phyloP scores from a whole-genome alignment of 2,888 invertebrate genomes.

The Epicampocera succincta region DNA sequence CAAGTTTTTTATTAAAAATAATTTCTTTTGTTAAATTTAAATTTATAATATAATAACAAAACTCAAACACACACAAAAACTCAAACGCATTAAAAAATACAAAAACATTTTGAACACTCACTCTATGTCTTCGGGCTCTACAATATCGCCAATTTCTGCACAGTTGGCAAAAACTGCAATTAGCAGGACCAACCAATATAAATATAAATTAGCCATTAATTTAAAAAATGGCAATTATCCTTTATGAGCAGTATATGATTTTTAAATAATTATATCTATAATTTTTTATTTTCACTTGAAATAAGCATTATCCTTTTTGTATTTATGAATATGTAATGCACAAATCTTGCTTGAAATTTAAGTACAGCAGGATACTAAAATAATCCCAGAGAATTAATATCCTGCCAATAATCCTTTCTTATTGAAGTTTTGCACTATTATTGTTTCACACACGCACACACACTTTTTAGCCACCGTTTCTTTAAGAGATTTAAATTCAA shows the following conservation, averaged over 20 bases:
- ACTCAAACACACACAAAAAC: background rate
- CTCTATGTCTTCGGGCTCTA: constrained; percentile 58
- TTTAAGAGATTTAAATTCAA: constrained; percentile 35
- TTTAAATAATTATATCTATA: constrained; percentile 9
- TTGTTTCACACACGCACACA: constrained; percentile 6
- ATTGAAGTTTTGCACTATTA: constrained; percentile 16
- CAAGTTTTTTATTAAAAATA: constrained; percentile 46
- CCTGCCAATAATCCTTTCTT: constrained; percentile 41
- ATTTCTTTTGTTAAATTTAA: constrained; percentile 58
- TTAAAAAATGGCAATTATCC: constrained; percentile 56
- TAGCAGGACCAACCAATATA: constrained; percentile 58
- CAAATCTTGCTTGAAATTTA: constrained; percentile 8
- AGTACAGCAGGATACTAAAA: constrained; percentile 54
- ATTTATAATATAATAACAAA: constrained; percentile 31
- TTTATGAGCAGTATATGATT: constrained; percentile 20
- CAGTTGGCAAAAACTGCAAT: constrained; percentile 44
- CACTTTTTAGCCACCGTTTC: constrained; percentile 28
- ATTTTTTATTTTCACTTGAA: constrained; percentile 5
- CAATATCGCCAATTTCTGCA: constrained; percentile 61
- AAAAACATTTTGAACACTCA: constrained; percentile 53
- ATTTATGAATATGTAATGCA: background rate
- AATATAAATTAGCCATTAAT: constrained; percentile 65
- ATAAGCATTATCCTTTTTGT: constrained; percentile 31
- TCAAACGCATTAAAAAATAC: background rate
- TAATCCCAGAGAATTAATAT: constrained; percentile 47